Percentiles rank a stretch among this genome's conserved stretches.
Evolutionary conservation across 2,888 invertebrate species (phyloP).

Genomic region (Brachynemurus nebulosus): DNA sequence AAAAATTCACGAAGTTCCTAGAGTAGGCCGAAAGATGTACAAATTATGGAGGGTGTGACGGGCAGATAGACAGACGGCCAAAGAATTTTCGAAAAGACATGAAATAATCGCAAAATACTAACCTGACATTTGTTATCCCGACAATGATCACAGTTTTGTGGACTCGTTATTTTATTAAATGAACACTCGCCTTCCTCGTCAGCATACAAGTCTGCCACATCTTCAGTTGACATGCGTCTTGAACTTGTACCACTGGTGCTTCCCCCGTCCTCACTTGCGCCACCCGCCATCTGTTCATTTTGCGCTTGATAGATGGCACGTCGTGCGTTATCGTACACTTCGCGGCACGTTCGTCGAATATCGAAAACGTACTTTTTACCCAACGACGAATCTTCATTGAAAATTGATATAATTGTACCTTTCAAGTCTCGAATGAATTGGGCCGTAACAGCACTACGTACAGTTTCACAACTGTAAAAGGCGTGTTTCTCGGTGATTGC

Average conservation of each 20-base stretch:
- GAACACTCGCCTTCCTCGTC: not conserved
- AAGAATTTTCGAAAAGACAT: too few relatives aligned
- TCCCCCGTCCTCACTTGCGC: too few relatives aligned
- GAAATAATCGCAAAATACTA: not conserved
- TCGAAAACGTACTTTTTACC: slow-evolving; percentile 87
- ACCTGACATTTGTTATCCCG: slow-evolving; percentile 5
- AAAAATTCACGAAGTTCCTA: too few relatives aligned
- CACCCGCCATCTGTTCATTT: slow-evolving; percentile 22
- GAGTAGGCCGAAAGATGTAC: too few relatives aligned
- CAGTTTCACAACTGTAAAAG: slow-evolving; percentile 86
- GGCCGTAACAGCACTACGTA: slow-evolving; percentile 71
- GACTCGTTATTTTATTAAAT: too few relatives aligned
- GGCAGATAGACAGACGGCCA: too few relatives aligned
- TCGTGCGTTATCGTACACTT: slow-evolving; percentile 78
- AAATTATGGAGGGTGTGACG: too few relatives aligned
- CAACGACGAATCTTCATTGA: slow-evolving; percentile 74
- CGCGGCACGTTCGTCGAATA: slow-evolving; percentile 74
- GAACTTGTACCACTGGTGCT: not conserved
- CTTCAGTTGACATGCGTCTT: not conserved
- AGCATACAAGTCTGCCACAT: not conserved
- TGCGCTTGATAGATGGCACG: slow-evolving; percentile 45
- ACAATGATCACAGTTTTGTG: slow-evolving; percentile 4
- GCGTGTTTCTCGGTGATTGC: slow-evolving; percentile 86
- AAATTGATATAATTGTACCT: slow-evolving; percentile 81
- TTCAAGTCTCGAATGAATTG: slow-evolving; percentile 82